Evolutionary conservation across 2,888 invertebrate species (phyloP).

Genomic region (Latrodectus hesperus): DNA sequence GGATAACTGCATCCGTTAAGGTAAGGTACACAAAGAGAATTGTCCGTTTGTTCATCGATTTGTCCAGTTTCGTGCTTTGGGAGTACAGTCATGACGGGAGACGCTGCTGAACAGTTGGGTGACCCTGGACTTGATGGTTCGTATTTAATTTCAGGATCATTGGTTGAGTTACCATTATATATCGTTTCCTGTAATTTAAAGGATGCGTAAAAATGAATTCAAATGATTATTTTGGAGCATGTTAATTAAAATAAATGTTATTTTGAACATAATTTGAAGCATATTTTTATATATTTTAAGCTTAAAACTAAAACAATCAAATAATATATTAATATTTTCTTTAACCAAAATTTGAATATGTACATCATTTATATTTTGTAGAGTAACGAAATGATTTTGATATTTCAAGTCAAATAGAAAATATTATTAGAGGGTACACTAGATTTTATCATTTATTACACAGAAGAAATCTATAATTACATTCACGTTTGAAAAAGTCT

Average conservation of each 20-base stretch:
- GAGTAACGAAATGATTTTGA: no score
- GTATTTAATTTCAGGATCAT: conserved; percentile 26
- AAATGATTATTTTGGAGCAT: neutral
- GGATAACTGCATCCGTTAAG: conserved; percentile 51
- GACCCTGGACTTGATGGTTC: conserved; percentile 52
- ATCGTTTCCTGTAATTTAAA: conserved; percentile 15
- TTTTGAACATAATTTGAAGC: neutral
- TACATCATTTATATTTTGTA: no score
- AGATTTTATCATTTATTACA: no score
- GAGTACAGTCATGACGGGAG: conserved; percentile 7
- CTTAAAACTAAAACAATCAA: neutral
- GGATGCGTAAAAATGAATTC: neutral
- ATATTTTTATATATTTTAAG: neutral
- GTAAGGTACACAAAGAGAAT: conserved; percentile 20
- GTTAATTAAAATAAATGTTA: neutral
- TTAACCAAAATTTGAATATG: no score
- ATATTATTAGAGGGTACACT: no score
- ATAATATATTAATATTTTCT: neutral
- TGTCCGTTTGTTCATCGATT: neutral
- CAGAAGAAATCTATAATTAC: no score
- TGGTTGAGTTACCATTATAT: conserved; percentile 25
- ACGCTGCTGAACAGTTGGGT: conserved; percentile 23
- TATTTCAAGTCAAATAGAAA: no score
- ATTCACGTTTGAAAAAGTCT: no score
- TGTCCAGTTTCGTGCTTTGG: conserved; percentile 17